Conservation (phyloP, 2,888 invertebrate species). For the Bombylius discolor region DNA sequence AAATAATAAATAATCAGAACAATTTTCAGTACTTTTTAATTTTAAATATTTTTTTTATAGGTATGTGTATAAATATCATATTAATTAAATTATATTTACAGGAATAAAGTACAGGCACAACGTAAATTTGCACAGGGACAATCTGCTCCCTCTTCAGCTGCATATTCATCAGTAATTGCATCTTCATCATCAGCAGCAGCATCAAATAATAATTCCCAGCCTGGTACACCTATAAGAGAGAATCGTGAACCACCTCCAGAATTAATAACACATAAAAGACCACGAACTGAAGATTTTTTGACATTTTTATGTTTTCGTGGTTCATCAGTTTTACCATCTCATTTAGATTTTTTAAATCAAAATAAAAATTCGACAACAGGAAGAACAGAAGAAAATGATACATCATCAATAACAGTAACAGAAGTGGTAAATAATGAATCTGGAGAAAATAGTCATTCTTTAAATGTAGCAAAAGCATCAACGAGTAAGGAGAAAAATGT, state of each 20-base stretch:
- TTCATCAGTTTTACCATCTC: constrained; percentile 56
- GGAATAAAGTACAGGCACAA: constrained; percentile 72
- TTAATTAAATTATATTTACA: constrained; percentile 23
- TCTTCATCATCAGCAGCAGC: constrained; percentile 21
- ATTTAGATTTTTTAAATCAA: constrained; percentile 53
- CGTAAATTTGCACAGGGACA: constrained; percentile 84
- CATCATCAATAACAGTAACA: neutral
- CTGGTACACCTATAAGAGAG: constrained; percentile 45
- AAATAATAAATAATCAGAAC: too few species aligned
- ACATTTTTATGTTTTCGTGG: constrained; percentile 75
- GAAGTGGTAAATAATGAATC: neutral
- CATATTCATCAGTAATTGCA: constrained; percentile 23
- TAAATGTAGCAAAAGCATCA: neutral
- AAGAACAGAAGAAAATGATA: neutral
- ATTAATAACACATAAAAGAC: constrained; percentile 49
- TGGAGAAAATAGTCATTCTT: neutral
- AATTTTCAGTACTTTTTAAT: too few species aligned
- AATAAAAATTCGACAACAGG: constrained; percentile 29
- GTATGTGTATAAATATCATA: too few species aligned
- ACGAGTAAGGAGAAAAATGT: constrained; percentile 5
- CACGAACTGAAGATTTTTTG: constrained; percentile 74
- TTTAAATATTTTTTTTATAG: too few species aligned
- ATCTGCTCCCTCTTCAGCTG: constrained; percentile 44
- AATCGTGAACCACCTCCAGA: constrained; percentile 48
- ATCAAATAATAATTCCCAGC: constrained; percentile 14